Base-by-base conservation (phyloP, 2,797 vertebrate genomes). In the Thaleichthys pacificus region DNA sequence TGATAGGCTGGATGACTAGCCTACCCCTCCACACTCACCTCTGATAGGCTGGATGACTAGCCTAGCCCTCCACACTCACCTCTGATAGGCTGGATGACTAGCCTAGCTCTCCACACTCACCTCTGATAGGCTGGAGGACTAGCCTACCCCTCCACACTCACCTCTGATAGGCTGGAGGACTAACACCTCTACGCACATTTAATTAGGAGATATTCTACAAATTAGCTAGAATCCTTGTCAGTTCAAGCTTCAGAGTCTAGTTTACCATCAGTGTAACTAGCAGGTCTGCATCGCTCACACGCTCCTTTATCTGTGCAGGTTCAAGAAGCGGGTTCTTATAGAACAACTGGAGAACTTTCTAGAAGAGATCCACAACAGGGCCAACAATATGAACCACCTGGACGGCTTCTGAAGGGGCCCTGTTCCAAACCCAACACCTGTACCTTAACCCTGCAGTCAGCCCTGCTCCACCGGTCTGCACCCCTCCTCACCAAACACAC, bases 291-390 rank as follows among this genome's bases (percentile, higher is more conserved):
- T 30, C 17, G 1, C 0, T 4, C 19, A 42, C 51, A 14, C n/a
- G 54, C 0, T 15, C 26, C 70, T 7, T 68, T 69, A 73, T 79
- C 73, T 66, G 64, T 77, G n/a, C 88, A 98, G 97, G 91, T 99
- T 98, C 92, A 98, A 99, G 91, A 98, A 97, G 84, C 91, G 96
- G 38, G 96, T 98, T 91, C 93, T 99, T 82, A 97, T 98, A 74
- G 97, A 99, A 92, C 96, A 98, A 81, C 93, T 98, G 80, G 96
- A 98, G 86, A 95, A 93, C 88, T 96, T 98, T 88, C 91, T 98
- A 71, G 96, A 98, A 80, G 96, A 98, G 91, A 96, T 98, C 87
- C 95, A 98, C 89, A 94, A 91, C 85, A 93, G 96, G 92, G 91
- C 95, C 72, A 95, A 91, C 80, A 93, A 92, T 86, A 92, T 96